Evolutionary conservation across 2,888 invertebrate species (phyloP), one percentile per base, ranked within the genome.

Genomic region (Yponomeuta cagnagella): DNA sequence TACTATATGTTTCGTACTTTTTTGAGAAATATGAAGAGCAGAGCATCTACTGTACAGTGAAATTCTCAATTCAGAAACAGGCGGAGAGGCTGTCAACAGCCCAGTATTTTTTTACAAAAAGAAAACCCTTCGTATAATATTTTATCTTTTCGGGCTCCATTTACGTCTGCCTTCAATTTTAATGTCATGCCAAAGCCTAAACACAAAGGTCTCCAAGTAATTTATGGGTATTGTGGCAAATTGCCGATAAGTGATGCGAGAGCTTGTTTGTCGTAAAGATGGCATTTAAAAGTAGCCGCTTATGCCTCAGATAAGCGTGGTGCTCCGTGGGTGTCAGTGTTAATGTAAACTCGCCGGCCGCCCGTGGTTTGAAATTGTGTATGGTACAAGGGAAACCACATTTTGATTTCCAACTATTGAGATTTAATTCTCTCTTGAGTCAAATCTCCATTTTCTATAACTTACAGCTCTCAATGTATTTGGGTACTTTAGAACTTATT

Each of bases 301-400:
- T 78, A 48, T 74, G 76, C 77, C 78, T 76, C 77, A 77, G 78
- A 79, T 80, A 83, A 83, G 83, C 83, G 82, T 69, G 31, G 30
- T 66, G 70, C 82, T 75, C 81, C 74, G 77, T 80, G 82, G 84
- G 84, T 81, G 84, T 82, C 81, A 75, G 77, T 74, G 79, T 76
- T 77, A 80, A 80, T 74, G 79, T 76, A 77, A 80, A 80, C 80
- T 80, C 80, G 76, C 73, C 74, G 79, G 76, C 76, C 71, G 75
- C 75, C 70, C 71, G 74, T 68, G 30, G 68, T 69, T 71, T 76
- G 10, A 48, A 52, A 48, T 31, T 10, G 64, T 12, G 23, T 48
- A 66, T 58, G 67, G 70, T 52, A 15, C 52, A 70, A 67, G 37
- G 52, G 15, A 63, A 33, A 3, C 2, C 4, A 58, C 12, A 15